A percentile compares a stretch with the other conserved stretches of the same genome.
Conservation (phyloP, 2,888 invertebrate species). For the Tuberolachnus salignus region DNA sequence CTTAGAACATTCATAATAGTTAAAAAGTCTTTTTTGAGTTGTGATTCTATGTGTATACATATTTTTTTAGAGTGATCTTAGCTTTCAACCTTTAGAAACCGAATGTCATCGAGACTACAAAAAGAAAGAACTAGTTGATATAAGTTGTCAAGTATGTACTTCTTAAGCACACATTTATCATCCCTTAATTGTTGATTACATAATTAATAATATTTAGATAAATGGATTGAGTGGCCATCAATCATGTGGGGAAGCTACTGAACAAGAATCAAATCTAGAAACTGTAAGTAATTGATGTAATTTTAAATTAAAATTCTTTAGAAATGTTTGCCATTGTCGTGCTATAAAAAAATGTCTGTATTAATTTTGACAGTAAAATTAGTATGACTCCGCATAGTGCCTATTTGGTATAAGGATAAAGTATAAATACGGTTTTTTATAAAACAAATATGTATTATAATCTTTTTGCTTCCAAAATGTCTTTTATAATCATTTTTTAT, state of each 20-base stretch:
- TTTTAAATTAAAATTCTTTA: too few species aligned
- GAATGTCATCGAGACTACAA: slow-evolving; percentile 51
- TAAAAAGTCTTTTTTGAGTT: too few species aligned
- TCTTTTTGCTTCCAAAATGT: too few species aligned
- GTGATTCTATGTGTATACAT: not conserved
- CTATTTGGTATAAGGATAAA: too few species aligned
- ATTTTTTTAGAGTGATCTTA: slow-evolving; percentile 38
- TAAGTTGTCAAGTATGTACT: slow-evolving; percentile 49
- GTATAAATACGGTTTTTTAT: too few species aligned
- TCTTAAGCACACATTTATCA: not conserved
- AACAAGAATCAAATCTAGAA: slow-evolving; percentile 54
- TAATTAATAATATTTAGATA: slow-evolving; percentile 26
- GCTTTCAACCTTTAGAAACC: slow-evolving; percentile 52
- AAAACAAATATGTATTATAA: too few species aligned
- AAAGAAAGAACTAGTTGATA: slow-evolving; percentile 50
- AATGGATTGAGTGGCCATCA: slow-evolving; percentile 48
- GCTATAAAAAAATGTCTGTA: too few species aligned
- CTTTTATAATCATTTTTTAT: too few species aligned
- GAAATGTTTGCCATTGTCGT: too few species aligned
- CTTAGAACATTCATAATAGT: too few species aligned
- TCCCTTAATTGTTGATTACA: not conserved
- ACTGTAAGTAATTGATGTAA: slow-evolving; percentile 31
- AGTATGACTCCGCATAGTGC: too few species aligned
- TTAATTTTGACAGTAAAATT: too few species aligned
- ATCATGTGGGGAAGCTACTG: slow-evolving; percentile 46